Conservation (phyloP, 2,797 vertebrate species). For the Anomalospiza imberbis region DNA sequence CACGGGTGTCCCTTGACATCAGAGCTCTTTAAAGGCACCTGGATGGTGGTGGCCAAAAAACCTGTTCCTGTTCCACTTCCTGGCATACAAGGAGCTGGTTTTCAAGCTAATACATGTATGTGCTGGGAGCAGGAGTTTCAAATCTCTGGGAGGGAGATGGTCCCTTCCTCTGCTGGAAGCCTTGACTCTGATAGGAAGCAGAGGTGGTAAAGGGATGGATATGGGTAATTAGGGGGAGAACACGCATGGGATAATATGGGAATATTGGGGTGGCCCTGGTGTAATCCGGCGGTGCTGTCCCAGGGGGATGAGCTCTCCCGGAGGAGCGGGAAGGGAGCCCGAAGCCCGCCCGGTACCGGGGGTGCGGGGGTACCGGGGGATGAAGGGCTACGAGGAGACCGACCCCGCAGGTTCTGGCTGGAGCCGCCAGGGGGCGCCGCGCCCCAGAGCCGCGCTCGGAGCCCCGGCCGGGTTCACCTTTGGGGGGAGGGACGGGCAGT, state of each 20-base stretch:
- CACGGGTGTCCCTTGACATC: not conserved
- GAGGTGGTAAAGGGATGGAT: not conserved
- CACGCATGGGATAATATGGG: not conserved
- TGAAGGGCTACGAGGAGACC: no score
- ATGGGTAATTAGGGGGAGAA: not conserved
- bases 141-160: not conserved
- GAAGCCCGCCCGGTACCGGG: not conserved
- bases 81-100: not conserved
- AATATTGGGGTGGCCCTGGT: not conserved
- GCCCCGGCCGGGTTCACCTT: no score
- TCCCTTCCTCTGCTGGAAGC: not conserved
- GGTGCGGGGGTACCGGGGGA: no score
- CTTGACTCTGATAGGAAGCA: not conserved
- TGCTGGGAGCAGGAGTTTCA: not conserved
- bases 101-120: not conserved
- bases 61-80: not conserved
- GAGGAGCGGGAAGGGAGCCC: not conserved
- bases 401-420: not conserved
- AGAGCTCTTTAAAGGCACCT: not conserved
- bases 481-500: no score
- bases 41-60: not conserved
- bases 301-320: not conserved
- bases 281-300: not conserved
- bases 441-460: no score
- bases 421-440: not conserved